Evolutionary conservation across 2,888 invertebrate species (phyloP).

Genomic region (Marasmarcha lunaedactyla): DNA sequence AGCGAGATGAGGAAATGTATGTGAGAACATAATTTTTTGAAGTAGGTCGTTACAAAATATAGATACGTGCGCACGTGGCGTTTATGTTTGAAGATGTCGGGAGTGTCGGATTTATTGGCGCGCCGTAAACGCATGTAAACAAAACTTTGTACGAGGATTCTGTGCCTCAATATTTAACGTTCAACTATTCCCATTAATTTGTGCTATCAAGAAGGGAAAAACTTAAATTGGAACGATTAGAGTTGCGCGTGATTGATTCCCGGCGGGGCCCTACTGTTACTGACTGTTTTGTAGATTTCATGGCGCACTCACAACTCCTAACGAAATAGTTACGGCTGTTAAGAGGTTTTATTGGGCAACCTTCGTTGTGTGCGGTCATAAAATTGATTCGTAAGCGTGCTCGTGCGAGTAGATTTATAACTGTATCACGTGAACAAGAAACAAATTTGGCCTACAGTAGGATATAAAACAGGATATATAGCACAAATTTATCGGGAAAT

Average conservation of each 20-base stretch:
- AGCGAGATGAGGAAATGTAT: no score
- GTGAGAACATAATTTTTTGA: no score
- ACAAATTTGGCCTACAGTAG: constrained; percentile 59
- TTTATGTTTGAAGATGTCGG: constrained; percentile 52
- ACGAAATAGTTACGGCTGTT: constrained; percentile 69
- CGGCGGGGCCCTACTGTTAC: constrained; percentile 29
- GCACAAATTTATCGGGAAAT: constrained; percentile 62
- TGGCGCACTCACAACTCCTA: constrained; percentile 67
- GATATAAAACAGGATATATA: constrained; percentile 62
- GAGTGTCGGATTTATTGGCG: constrained; percentile 51
- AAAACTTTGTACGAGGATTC: constrained; percentile 42
- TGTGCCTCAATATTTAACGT: constrained; percentile 46
- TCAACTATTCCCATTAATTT: constrained; percentile 56
- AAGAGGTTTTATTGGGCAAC: constrained; percentile 71
- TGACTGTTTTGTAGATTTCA: constrained; percentile 60
- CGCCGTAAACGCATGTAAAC: constrained; percentile 42
- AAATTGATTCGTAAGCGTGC: constrained; percentile 66
- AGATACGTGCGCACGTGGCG: constrained; percentile 49
- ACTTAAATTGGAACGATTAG: constrained; percentile 59
- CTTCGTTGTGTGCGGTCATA: constrained; percentile 64
- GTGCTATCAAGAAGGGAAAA: constrained; percentile 49
- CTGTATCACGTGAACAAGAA: constrained; percentile 62
- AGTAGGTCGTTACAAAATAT: constrained; percentile 46
- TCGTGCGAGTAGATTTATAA: constrained; percentile 59
- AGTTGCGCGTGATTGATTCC: constrained; percentile 51